A percentile compares a stretch with the other conserved stretches of the same genome.
Evolutionary conservation across 2,113 vertebrate genomes (phyloP).

Genomic region (Salminus brasiliensis): DNA sequence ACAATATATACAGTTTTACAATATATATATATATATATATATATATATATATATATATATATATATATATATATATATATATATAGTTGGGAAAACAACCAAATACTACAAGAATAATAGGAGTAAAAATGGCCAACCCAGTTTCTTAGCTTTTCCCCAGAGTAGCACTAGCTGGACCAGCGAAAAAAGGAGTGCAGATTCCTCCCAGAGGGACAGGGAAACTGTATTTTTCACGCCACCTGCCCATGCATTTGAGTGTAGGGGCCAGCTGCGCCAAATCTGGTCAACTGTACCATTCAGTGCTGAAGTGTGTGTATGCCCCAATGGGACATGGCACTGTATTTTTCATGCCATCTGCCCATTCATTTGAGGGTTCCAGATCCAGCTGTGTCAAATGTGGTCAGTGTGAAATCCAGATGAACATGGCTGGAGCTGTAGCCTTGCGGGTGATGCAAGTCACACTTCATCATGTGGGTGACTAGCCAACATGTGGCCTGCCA

Average conservation of each 20-base stretch:
- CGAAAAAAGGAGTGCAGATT: neutral
- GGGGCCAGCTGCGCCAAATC: neutral
- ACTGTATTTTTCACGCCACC: neutral
- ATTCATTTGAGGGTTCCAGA: neutral
- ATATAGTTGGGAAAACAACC: too few species aligned
- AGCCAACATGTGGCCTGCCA: neutral
- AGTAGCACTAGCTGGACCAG: neutral
- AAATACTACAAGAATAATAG: too few species aligned
- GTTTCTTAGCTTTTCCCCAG: neutral
- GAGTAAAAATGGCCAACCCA: neutral
- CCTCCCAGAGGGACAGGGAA: neutral
- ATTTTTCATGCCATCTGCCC: neutral
- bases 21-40: too few species aligned
- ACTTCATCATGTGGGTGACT: constrained; percentile 14
- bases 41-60: too few species aligned
- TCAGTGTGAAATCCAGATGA: constrained; percentile 7
- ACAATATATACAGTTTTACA: too few species aligned
- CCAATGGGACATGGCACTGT: neutral
- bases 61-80: too few species aligned
- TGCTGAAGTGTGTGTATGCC: neutral
- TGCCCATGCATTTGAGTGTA: neutral
- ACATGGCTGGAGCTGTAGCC: neutral
- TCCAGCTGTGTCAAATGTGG: neutral
- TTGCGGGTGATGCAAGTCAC: neutral
- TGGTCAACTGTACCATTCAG: neutral